These are phyloP conservation scores for Musca vetustissima DNA, from an alignment of 1,140 invertebrate genomes.

Conservation along the genomic window DNA sequence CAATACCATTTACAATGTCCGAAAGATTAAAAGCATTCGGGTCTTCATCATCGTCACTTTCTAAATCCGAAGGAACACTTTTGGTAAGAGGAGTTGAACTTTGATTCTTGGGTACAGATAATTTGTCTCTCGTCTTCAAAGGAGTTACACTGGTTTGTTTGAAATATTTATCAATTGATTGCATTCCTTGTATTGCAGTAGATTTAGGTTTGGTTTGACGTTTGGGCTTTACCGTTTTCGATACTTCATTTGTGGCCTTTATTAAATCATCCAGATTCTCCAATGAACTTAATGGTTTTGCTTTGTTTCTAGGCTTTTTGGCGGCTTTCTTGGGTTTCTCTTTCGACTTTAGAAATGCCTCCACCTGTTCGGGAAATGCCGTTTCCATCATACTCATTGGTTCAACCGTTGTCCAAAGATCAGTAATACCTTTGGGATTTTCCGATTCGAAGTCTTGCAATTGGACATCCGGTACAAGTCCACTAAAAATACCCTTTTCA, in stretches of 20 bases:
- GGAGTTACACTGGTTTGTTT: constrained; percentile 30
- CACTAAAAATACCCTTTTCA: constrained; percentile 59
- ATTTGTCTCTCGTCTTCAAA: constrained; percentile 25
- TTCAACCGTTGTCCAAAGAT: constrained; percentile 67
- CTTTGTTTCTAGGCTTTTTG: constrained; percentile 54
- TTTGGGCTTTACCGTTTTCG: constrained; percentile 30
- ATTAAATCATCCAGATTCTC: constrained; percentile 47
- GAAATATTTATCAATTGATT: constrained; percentile 55
- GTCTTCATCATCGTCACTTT: constrained; percentile 44
- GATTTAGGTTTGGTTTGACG: constrained; percentile 1
- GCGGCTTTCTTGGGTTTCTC: constrained; percentile 55
- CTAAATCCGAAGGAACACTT: constrained; percentile 39
- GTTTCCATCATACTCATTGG: constrained; percentile 63
- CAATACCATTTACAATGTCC: constrained; percentile 63
- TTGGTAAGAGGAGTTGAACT: constrained; percentile 46
- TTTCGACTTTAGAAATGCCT: constrained; percentile 63
- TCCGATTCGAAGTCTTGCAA: constrained; percentile 47
- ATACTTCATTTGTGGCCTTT: constrained; percentile 34
- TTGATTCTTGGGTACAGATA: constrained; percentile 28
- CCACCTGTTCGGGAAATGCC: constrained; percentile 69
- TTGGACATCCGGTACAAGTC: constrained; percentile 62
- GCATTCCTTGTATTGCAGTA: constrained; percentile 39
- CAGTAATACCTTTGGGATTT: constrained; percentile 56
- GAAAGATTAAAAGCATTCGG: constrained; percentile 60
- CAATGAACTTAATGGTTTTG: constrained; percentile 41